phyloP scores from a whole-genome alignment of 2,888 invertebrate genomes.

The Labia minor region DNA sequence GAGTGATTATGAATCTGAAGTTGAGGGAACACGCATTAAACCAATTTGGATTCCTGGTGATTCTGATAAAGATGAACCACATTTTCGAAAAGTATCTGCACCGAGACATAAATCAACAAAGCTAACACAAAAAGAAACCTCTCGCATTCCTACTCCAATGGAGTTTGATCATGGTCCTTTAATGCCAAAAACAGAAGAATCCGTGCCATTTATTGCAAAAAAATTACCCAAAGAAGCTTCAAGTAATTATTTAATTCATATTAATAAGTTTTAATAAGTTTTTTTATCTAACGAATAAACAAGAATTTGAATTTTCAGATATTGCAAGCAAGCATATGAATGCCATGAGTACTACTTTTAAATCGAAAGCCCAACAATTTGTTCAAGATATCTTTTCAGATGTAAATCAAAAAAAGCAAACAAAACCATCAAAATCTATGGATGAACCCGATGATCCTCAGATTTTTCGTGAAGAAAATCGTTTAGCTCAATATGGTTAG shows the following conservation, averaged over 20 bases:
- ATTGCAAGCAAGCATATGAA: slow-evolving; percentile 52
- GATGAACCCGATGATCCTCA: slow-evolving; percentile 47
- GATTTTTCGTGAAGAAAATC: slow-evolving; percentile 58
- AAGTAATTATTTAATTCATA: slow-evolving; percentile 25
- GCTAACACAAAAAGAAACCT: slow-evolving; percentile 36
- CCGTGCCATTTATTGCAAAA: slow-evolving; percentile 35
- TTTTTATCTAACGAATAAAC: neutral
- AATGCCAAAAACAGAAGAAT: slow-evolving; percentile 32
- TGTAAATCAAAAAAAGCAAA: slow-evolving; percentile 38
- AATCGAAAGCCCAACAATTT: slow-evolving; percentile 56
- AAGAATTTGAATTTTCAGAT: slow-evolving; percentile 33
- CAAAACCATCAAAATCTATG: slow-evolving; percentile 34
- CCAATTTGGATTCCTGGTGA: slow-evolving; percentile 54
- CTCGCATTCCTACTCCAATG: slow-evolving; percentile 46
- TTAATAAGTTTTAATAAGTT: neutral
- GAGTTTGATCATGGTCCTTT: slow-evolving; percentile 48
- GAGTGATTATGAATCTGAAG: slow-evolving; percentile 60
- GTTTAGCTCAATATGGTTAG: slow-evolving; percentile 60
- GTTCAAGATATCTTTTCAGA: slow-evolving; percentile 53
- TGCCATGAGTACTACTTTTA: slow-evolving; percentile 55
- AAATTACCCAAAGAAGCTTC: slow-evolving; percentile 33
- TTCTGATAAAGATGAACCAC: slow-evolving; percentile 45
- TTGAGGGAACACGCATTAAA: slow-evolving; percentile 48
- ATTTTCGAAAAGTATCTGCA: slow-evolving; percentile 50
- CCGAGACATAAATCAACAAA: slow-evolving; percentile 44